These are phyloP conservation scores for Drosophila guanche DNA, from an alignment of 1,140 invertebrate species.

Conservation along the genomic window DNA sequence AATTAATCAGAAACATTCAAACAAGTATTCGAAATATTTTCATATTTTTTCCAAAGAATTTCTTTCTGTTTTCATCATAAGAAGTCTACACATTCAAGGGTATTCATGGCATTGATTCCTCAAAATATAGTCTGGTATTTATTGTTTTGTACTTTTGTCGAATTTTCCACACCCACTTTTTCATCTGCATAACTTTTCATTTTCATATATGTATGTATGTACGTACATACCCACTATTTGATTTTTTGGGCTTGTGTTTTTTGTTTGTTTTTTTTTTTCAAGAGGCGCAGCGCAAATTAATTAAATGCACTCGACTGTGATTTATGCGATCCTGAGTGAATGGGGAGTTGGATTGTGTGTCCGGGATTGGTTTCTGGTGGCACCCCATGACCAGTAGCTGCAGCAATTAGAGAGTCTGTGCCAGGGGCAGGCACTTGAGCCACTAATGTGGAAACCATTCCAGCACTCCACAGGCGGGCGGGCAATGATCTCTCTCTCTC, in stretches of 20 bases:
- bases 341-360: constrained; percentile 5
- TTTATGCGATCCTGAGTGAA: constrained; percentile 43
- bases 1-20: too few species aligned
- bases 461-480: constrained; percentile 16
- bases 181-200: neutral
- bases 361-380: neutral
- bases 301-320: constrained; percentile 67
- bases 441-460: constrained; percentile 27
- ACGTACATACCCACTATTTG: neutral
- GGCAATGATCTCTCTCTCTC: constrained; percentile 17
- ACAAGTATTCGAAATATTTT: too few species aligned
- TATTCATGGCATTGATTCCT: too few species aligned
- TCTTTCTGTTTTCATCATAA: too few species aligned
- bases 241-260: constrained; percentile 32
- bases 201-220: constrained; percentile 22
- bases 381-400: constrained; percentile 19
- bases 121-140: too few species aligned
- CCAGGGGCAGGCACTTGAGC: constrained; percentile 28
- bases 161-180: constrained; percentile 8
- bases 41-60: too few species aligned
- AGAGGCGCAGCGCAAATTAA: constrained; percentile 54
- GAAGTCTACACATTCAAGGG: too few species aligned
- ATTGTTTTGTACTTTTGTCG: constrained; percentile 34
- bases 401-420: constrained; percentile 23
- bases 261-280: constrained; percentile 30